phyloP scores from a whole-genome alignment of 2,888 invertebrate species.

The Tetragnatha montana region DNA sequence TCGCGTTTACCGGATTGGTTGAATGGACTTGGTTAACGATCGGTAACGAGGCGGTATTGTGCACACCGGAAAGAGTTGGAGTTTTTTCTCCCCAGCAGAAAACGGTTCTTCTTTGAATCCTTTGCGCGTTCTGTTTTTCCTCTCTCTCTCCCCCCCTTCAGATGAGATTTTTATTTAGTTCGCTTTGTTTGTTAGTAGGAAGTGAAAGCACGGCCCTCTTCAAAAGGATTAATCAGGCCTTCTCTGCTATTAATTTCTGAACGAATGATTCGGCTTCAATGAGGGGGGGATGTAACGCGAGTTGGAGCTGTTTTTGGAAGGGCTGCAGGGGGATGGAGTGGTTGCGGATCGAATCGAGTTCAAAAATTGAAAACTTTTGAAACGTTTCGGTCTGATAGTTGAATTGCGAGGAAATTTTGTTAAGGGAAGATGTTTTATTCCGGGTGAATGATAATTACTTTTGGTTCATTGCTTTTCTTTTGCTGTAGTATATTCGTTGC shows the following conservation, averaged over 20 bases:
- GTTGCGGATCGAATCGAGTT: background rate
- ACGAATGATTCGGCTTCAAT: background rate
- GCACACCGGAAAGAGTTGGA: background rate
- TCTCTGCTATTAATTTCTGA: background rate
- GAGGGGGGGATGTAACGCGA: background rate
- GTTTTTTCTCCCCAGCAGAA: background rate
- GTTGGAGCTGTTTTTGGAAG: background rate
- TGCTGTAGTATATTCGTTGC: too few relatives aligned
- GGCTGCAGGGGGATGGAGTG: background rate
- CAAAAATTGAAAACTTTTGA: background rate
- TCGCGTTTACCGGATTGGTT: constrained; percentile 8
- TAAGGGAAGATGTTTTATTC: background rate
- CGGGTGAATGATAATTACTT: too few relatives aligned
- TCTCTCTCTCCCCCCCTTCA: too few relatives aligned
- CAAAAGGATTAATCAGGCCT: background rate
- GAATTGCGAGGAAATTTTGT: background rate
- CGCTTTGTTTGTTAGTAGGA: background rate
- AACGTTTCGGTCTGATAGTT: background rate
- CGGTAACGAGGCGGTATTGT: constrained; percentile 25
- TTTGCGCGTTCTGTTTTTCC: background rate
- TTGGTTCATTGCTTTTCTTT: too few relatives aligned
- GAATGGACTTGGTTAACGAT: constrained; percentile 19
- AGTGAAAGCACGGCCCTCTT: background rate
- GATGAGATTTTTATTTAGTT: background rate
- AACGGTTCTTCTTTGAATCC: background rate